Conservation (phyloP, 37 sponge, comb jelly and placozoan species). For the Oopsacas minuta region DNA sequence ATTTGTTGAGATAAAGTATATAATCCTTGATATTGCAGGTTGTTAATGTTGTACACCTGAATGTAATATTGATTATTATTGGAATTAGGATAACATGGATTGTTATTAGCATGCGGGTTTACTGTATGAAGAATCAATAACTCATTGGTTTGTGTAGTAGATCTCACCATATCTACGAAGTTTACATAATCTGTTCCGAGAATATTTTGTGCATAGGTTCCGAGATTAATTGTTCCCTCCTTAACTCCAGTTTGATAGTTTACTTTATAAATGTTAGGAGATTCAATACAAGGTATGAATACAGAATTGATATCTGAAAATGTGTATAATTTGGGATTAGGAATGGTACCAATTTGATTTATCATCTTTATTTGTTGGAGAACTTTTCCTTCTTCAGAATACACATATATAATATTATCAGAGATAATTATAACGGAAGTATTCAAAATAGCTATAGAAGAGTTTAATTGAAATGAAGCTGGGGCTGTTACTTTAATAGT, state of each 20-base stretch:
- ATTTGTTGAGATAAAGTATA: neutral
- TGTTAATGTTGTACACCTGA: neutral
- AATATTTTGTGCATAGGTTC: neutral
- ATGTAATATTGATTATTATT: neutral
- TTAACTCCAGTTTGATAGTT: neutral
- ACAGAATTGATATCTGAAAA: neutral
- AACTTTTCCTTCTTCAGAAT: neutral
- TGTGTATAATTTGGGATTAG: neutral
- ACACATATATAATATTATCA: neutral
- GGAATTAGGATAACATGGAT: neutral
- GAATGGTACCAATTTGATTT: neutral
- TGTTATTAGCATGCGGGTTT: neutral
- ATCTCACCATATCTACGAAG: constrained; percentile 15
- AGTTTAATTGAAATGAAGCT: neutral
- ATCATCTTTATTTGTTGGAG: neutral
- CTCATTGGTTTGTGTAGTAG: neutral
- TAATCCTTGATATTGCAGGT: neutral
- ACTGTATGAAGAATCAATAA: neutral
- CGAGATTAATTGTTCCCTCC: neutral
- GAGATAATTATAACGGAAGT: neutral
- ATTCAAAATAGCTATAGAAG: neutral
- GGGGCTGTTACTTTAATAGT: neutral
- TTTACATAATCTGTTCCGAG: neutral
- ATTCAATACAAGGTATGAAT: neutral
- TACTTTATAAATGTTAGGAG: neutral